These are phyloP conservation scores for Anolis carolinensis DNA, from an alignment of 2,113 vertebrate genomes.

Conservation along the genomic window DNA sequence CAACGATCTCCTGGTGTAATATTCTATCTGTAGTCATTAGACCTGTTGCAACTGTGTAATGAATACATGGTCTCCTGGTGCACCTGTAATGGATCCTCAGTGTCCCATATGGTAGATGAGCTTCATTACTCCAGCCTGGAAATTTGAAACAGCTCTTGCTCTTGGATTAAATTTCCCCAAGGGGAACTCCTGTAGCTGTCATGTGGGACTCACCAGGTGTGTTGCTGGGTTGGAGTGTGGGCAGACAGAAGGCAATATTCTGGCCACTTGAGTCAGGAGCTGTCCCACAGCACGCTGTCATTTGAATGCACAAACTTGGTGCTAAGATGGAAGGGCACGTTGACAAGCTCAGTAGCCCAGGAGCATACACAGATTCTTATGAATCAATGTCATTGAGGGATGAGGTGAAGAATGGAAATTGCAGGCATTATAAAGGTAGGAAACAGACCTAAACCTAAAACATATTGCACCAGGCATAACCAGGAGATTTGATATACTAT, in stretches of 20 bases:
- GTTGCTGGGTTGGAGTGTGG: neutral
- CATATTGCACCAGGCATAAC: neutral
- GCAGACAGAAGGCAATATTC: neutral
- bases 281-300: neutral
- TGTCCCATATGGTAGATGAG: conserved; percentile 64
- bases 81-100: conserved; percentile 62
- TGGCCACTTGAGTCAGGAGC: conserved; percentile 3
- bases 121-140: conserved; percentile 32
- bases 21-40: neutral
- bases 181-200: neutral
- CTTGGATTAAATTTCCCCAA: conserved; percentile 69
- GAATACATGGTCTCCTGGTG: conserved; percentile 42
- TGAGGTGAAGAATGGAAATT: conserved; percentile 49
- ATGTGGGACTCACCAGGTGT: conserved; percentile 33
- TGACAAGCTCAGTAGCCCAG: conserved; percentile 23
- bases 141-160: conserved; percentile 56
- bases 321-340: conserved; percentile 40
- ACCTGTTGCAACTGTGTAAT: neutral
- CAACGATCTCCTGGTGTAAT: conserved; percentile 6
- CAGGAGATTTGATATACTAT: neutral
- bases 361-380: neutral
- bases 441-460: conserved; percentile 12
- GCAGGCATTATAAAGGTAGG: conserved; percentile 73
- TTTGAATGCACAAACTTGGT: neutral
- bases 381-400: conserved; percentile 63